Evolutionary conservation across 2,797 vertebrate genomes (phyloP).

Genomic region (Pogonophryne albipinna): DNA sequence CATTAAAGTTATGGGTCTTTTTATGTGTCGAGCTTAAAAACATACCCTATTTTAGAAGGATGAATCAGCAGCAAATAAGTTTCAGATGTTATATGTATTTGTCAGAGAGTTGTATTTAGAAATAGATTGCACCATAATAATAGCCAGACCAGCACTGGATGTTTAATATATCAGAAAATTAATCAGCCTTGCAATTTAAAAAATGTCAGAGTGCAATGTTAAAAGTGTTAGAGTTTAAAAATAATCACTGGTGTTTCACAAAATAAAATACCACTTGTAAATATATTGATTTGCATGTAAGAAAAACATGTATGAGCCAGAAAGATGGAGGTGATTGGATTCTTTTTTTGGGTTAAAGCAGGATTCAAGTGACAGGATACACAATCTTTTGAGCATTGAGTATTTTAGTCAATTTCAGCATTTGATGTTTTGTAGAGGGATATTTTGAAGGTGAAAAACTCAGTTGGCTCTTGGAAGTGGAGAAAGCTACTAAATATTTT

Average conservation of each 20-base stretch:
- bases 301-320: neutral
- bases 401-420: constrained; percentile 8
- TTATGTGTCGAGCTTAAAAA: constrained; percentile 20
- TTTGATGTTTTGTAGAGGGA: neutral
- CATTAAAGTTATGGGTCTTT: constrained; percentile 21
- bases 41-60: constrained; percentile 5
- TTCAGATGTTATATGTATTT: neutral
- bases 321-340: neutral
- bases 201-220: neutral
- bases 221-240: no score
- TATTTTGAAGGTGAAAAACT: constrained; percentile 7
- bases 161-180: neutral
- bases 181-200: neutral
- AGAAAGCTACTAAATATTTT: constrained; percentile 10
- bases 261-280: neutral
- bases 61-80: constrained; percentile 1
- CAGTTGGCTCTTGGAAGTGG: constrained; percentile 8
- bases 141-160: neutral
- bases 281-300: constrained; percentile 18
- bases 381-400: neutral
- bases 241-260: neutral
- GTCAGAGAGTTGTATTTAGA: neutral
- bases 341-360: constrained; percentile 6
- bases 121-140: neutral
- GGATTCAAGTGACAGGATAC: neutral